Evolutionary conservation across 37 sponge, comb jelly and placozoan species (phyloP).

Genomic region (Haliclona indistincta): DNA sequence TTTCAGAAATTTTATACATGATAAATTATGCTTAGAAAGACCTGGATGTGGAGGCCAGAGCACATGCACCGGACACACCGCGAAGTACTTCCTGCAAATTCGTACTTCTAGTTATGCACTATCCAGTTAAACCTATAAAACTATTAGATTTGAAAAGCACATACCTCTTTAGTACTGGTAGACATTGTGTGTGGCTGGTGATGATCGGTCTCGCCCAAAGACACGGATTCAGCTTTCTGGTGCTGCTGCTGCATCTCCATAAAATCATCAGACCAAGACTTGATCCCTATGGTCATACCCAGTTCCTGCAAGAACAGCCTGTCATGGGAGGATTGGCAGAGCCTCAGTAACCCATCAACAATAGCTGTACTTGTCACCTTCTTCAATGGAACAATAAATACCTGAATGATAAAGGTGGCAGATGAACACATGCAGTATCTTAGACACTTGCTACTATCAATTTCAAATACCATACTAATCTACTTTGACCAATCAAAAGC

Average conservation of each 20-base stretch:
- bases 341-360: conserved; percentile 19
- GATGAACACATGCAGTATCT: background rate
- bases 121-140: no score
- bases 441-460: background rate
- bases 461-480: background rate
- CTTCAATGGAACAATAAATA: conserved; percentile 56
- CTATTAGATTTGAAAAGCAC: no score
- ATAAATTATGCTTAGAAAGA: no score
- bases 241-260: conserved; percentile 12
- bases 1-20: no score
- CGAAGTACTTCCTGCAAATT: no score
- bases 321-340: conserved; percentile 5
- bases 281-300: conserved; percentile 51
- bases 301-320: conserved; percentile 46
- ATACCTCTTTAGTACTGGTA: conserved; percentile 7
- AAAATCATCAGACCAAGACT: conserved; percentile 59
- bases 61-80: no score
- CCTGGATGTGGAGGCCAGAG: no score
- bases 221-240: no score
- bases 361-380: conserved; percentile 13
- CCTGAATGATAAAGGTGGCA: conserved; percentile 2
- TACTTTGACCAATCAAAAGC: background rate
- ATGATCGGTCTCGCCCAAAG: no score
- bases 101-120: no score
- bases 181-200: background rate